phyloP scores from a whole-genome alignment of 92 coral and sea anemone species.

The Umimayanthus kanabou region DNA sequence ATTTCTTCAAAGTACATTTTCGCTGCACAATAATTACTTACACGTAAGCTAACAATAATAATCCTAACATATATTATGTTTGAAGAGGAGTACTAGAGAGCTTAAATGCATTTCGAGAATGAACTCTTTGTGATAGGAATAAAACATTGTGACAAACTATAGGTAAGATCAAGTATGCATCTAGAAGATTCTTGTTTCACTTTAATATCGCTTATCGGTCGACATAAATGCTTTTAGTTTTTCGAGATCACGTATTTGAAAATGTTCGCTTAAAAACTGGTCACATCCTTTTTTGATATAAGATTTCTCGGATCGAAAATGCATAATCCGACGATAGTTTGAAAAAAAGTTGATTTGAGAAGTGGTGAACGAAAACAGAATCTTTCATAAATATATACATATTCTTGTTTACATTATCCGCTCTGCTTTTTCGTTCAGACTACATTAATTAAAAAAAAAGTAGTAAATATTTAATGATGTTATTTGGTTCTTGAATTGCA shows the following conservation, averaged over 20 bases:
- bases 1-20: no score
- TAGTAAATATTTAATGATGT: neutral
- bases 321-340: neutral
- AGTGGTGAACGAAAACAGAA: neutral
- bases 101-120: no score
- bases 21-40: no score
- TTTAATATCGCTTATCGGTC: no score
- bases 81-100: no score
- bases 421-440: neutral
- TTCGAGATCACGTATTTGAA: neutral
- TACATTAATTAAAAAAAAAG: neutral
- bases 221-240: neutral
- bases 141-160: neutral
- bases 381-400: no score
- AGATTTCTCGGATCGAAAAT: neutral
- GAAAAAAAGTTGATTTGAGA: neutral
- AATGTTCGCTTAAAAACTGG: neutral
- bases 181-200: no score
- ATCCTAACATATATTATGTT: no score
- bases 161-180: no score
- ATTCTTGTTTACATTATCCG: neutral
- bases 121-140: neutral
- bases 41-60: no score
- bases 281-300: neutral
- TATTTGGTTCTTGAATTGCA: neutral